phyloP scores from a whole-genome alignment of 2,797 vertebrate species.

The Coendou prehensilis region DNA sequence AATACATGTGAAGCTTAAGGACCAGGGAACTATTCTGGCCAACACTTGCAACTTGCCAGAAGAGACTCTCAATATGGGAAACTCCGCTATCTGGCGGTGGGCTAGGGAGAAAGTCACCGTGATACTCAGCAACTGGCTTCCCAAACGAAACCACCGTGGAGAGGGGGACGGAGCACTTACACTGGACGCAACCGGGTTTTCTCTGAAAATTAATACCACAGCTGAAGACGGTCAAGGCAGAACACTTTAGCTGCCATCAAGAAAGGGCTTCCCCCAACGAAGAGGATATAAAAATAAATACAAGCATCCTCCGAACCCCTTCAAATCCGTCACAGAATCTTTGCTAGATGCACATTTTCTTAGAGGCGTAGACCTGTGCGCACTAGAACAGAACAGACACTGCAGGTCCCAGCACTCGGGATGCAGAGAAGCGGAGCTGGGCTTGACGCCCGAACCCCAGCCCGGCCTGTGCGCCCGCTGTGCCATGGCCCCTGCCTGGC shows the following conservation, averaged over 20 bases:
- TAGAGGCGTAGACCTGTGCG: neutral
- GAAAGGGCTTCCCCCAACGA: neutral
- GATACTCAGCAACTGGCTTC: neutral
- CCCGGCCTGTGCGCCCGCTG: neutral
- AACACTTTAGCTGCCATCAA: neutral
- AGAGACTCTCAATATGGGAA: neutral
- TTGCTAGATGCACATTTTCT: neutral
- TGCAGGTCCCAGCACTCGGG: neutral
- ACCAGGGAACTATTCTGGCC: neutral
- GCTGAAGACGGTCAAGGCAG: neutral
- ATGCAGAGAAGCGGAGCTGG: neutral
- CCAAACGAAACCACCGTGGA: conserved; percentile 30
- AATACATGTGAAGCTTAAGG: neutral
- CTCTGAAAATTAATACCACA: neutral
- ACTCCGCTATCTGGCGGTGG: neutral
- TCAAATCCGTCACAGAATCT: conserved; percentile 36
- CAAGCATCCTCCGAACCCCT: neutral
- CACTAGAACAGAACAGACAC: neutral
- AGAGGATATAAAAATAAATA: no score
- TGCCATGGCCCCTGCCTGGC: neutral
- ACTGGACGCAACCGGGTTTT: neutral
- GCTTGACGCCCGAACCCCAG: neutral
- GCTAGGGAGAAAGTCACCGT: conserved; percentile 32
- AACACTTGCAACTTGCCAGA: conserved; percentile 2
- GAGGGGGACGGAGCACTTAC: neutral